Conservation (phyloP, 2,888 invertebrate species). For the Ormia ochracea region DNA sequence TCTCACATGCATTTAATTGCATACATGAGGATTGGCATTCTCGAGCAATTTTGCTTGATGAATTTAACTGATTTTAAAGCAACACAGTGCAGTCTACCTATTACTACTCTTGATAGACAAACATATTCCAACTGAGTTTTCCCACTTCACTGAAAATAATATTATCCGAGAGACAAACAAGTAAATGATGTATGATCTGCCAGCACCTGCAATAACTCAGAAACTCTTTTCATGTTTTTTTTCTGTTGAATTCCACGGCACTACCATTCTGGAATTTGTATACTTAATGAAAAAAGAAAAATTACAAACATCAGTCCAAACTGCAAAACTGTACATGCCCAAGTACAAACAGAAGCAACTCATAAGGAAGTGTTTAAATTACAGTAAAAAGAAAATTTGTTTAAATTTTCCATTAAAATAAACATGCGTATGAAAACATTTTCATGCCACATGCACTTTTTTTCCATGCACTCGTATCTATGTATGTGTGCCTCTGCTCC, state of each 20-base stretch:
- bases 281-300: background rate
- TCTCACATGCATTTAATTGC: no score
- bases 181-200: slow-evolving; percentile 4
- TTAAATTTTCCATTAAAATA: slow-evolving; percentile 42
- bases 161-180: no score
- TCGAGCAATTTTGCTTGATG: no score
- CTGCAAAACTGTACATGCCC: background rate
- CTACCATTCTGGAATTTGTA: background rate
- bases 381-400: slow-evolving; percentile 20
- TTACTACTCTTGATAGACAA: no score
- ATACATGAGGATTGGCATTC: no score
- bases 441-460: background rate
- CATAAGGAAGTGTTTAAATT: slow-evolving; percentile 47
- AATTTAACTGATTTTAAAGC: no score
- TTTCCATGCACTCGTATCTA: no score
- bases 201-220: slow-evolving; percentile 60
- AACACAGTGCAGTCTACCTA: no score
- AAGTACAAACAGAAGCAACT: background rate
- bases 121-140: no score
- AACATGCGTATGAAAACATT: slow-evolving; percentile 32
- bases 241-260: slow-evolving; percentile 5
- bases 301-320: background rate
- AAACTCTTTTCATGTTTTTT: slow-evolving; percentile 3
- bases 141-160: background rate
- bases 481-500: background rate